phyloP scores from a whole-genome alignment of 1,140 invertebrate species.

The Trachymyrmex cornetzi region DNA sequence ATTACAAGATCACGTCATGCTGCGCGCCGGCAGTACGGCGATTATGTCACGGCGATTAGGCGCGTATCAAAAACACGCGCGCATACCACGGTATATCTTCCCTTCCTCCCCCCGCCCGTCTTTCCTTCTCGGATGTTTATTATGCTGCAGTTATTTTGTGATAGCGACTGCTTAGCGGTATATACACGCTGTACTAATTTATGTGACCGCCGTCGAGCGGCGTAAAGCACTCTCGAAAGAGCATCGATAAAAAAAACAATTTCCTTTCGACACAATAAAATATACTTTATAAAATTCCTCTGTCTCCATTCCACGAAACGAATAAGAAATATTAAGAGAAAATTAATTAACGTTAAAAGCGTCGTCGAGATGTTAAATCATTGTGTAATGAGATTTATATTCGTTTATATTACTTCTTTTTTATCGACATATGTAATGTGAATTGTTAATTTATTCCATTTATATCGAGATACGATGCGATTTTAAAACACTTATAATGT shows the following conservation, averaged over 20 bases:
- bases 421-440: background rate
- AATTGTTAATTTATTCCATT: constrained; percentile 6
- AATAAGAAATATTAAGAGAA: background rate
- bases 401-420: background rate
- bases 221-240: background rate
- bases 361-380: too few species aligned
- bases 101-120: background rate
- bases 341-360: background rate
- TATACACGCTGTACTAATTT: constrained; percentile 29
- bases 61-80: constrained; percentile 56
- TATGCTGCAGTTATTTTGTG: constrained; percentile 36
- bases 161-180: constrained; percentile 20
- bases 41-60: constrained; percentile 62
- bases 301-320: background rate
- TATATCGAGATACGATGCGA: background rate
- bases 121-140: constrained; percentile 21
- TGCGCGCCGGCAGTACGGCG: background rate
- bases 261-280: background rate
- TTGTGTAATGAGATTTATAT: background rate
- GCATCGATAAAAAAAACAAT: background rate
- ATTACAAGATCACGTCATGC: constrained; percentile 38
- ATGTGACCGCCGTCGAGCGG: background rate
- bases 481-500: background rate
- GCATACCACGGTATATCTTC: constrained; percentile 30
- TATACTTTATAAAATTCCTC: background rate